phyloP scores from a whole-genome alignment of 2,797 vertebrate species.

The Bovichtus variegatus region DNA sequence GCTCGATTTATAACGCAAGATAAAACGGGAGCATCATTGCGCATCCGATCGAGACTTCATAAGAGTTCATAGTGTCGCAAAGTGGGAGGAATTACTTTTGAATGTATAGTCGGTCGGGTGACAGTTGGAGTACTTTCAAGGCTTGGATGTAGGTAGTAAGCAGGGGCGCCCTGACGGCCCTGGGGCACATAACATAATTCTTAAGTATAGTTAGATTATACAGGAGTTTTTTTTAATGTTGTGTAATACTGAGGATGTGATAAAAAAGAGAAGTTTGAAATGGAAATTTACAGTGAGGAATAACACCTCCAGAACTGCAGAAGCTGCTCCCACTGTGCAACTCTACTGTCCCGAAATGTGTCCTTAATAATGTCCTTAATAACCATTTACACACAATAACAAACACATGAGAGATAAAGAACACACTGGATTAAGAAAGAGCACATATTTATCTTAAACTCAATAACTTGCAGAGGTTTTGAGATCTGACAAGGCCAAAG shows the following conservation, averaged over 20 bases:
- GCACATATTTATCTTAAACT: background rate
- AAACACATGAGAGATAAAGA: background rate
- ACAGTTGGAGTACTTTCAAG: background rate
- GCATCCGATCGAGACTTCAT: too few relatives aligned
- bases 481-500: background rate
- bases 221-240: background rate
- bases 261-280: background rate
- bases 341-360: background rate
- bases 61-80: background rate
- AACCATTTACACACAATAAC: background rate
- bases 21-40: too few relatives aligned
- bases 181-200: background rate
- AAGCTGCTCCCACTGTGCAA: background rate
- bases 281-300: background rate
- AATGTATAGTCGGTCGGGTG: background rate
- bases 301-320: background rate
- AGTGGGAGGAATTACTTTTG: background rate
- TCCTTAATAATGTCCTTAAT: background rate
- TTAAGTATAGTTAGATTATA: background rate
- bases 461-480: background rate
- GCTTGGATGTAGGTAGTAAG: background rate
- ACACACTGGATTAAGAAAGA: background rate
- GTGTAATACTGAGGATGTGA: background rate
- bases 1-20: too few relatives aligned
- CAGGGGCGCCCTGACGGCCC: too few relatives aligned